Conservation (phyloP, 1,140 invertebrate genomes). For the Drosophila mayri region DNA sequence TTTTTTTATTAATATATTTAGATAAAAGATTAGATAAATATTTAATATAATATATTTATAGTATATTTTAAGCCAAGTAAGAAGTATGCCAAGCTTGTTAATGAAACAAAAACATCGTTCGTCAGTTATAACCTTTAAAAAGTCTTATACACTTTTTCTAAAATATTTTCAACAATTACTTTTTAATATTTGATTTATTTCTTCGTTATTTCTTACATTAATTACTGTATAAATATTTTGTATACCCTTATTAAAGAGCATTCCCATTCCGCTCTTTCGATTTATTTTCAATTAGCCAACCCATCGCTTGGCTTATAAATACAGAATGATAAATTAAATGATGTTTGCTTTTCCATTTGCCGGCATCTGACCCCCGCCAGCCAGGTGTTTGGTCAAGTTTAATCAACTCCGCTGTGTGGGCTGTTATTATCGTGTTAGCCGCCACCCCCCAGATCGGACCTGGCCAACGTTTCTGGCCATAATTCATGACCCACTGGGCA, state of each 20-base stretch:
- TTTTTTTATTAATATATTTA: too few species aligned
- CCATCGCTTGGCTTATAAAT: constrained; percentile 40
- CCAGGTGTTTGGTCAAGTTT: constrained; percentile 67
- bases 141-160: background rate
- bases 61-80: background rate
- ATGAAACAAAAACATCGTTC: accelerated
- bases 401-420: constrained; percentile 56
- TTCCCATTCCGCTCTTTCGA: background rate
- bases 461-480: constrained; percentile 40
- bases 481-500: constrained; percentile 71
- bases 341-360: constrained; percentile 56
- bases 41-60: too few species aligned
- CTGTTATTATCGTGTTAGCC: constrained; percentile 45
- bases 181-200: background rate
- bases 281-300: constrained; percentile 20
- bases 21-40: background rate
- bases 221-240: background rate
- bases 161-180: background rate
- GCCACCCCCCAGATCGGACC: background rate
- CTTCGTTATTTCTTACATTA: accelerated
- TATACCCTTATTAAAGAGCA: constrained; percentile 9
- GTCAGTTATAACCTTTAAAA: background rate
- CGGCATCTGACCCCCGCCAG: constrained; percentile 44
- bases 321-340: constrained; percentile 55
- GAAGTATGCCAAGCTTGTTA: background rate